phyloP scores from a whole-genome alignment of 2,113 vertebrate species.

The Heterochromis multidens region DNA sequence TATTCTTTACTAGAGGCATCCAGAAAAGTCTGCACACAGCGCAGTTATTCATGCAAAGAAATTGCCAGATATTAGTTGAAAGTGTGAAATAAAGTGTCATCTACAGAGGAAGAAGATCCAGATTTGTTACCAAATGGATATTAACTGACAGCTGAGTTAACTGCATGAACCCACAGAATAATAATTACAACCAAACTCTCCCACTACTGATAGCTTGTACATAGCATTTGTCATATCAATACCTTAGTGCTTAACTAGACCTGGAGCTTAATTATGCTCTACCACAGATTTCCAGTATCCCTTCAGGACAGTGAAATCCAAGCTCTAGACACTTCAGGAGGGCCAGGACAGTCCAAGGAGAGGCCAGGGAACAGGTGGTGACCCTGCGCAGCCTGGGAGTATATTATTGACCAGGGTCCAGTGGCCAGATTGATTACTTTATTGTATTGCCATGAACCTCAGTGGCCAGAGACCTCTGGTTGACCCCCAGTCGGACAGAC shows the following conservation, averaged over 20 bases:
- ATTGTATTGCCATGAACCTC: slow-evolving; percentile 81
- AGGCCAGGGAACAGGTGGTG: slow-evolving; percentile 77
- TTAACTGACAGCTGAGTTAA: slow-evolving; percentile 7
- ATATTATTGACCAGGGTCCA: slow-evolving; percentile 76
- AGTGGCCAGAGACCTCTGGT: slow-evolving; percentile 71
- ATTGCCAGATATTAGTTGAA: background rate
- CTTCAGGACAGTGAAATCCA: slow-evolving; percentile 54
- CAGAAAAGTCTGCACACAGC: background rate
- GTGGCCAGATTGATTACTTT: slow-evolving; percentile 76
- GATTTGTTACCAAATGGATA: slow-evolving; percentile 1
- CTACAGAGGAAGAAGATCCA: background rate
- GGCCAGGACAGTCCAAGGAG: slow-evolving; percentile 73
- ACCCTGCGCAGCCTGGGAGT: slow-evolving; percentile 68
- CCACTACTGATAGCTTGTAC: background rate
- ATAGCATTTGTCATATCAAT: slow-evolving; percentile 36
- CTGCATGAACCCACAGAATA: slow-evolving; percentile 12
- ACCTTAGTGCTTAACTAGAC: background rate
- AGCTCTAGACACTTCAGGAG: slow-evolving; percentile 53
- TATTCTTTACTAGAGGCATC: background rate
- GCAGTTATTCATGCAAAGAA: background rate
- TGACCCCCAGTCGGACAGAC: slow-evolving; percentile 70
- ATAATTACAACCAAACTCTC: background rate
- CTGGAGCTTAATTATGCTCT: slow-evolving; percentile 38
- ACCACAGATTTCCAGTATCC: background rate
- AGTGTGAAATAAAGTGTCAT: background rate